phyloP scores from a whole-genome alignment of 2,888 invertebrate genomes.

The Diarsia rubi region DNA sequence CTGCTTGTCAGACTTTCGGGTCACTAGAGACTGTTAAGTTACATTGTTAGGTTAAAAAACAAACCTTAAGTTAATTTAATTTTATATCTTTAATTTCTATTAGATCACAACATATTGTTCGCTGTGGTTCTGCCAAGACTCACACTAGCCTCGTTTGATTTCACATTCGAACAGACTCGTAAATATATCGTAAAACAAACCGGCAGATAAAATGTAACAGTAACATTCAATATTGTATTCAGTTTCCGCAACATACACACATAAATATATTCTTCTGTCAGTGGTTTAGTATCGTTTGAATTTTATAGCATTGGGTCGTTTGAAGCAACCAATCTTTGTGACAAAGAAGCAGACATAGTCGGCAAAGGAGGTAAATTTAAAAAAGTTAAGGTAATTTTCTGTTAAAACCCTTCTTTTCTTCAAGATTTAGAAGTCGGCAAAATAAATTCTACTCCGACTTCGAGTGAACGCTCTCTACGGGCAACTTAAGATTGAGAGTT shows the following conservation, averaged over 20 bases:
- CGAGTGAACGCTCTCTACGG: neutral
- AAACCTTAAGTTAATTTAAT: neutral
- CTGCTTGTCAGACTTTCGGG: too few species aligned
- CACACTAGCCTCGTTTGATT: constrained; percentile 44
- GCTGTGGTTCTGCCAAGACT: constrained; percentile 41
- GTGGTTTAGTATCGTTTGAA: neutral
- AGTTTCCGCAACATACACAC: constrained; percentile 16
- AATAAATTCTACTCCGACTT: neutral
- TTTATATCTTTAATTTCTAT: constrained; percentile 20
- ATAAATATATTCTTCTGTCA: constrained; percentile 1
- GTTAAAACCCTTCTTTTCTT: neutral
- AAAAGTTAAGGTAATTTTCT: neutral
- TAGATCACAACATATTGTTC: constrained; percentile 8
- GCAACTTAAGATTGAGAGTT: constrained; percentile 8
- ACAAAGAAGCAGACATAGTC: neutral
- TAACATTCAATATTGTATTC: constrained; percentile 42
- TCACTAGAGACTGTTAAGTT: neutral
- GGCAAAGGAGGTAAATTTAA: neutral
- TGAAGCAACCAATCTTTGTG: neutral
- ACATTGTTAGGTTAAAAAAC: too few species aligned
- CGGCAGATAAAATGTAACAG: constrained; percentile 43
- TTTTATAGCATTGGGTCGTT: neutral
- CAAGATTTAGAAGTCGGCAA: neutral
- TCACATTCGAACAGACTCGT: constrained; percentile 46
- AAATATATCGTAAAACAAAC: constrained; percentile 53